phyloP scores from a whole-genome alignment of 2,113 vertebrate species.

The Platysteira castanea region DNA sequence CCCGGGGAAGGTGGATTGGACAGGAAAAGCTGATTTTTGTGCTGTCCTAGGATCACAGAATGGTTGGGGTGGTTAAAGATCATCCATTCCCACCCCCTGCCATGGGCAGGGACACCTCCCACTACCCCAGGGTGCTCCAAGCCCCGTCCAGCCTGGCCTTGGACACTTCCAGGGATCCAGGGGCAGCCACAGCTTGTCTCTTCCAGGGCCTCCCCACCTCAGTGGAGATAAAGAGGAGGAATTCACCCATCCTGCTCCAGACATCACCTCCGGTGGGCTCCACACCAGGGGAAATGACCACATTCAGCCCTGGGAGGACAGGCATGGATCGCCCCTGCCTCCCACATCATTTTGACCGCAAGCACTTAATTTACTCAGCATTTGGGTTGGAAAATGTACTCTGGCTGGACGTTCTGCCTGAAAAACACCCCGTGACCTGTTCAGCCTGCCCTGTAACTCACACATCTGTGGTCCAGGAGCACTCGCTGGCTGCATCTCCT shows the following conservation, averaged over 20 bases:
- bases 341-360: rapidly evolving
- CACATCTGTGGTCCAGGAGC: not conserved
- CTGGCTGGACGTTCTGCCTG: not conserved
- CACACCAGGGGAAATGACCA: too few species aligned
- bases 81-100: too few species aligned
- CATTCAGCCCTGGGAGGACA: rapidly evolving
- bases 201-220: not conserved
- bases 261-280: not conserved
- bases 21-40: not conserved
- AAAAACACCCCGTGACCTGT: not conserved
- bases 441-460: not conserved
- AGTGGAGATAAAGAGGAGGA: not conserved
- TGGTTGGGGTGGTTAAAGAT: not conserved
- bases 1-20: not conserved
- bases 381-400: not conserved
- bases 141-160: rapidly evolving
- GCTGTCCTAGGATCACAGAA: not conserved
- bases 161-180: not conserved
- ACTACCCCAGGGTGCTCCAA: not conserved
- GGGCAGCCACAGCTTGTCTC: not conserved
- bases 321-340: rapidly evolving
- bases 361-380: rapidly evolving
- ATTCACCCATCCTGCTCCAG: not conserved
- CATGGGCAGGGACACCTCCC: not conserved
- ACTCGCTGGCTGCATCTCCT: rapidly evolving